These are phyloP conservation scores for Notocelia uddmanniana DNA, from an alignment of 2,888 invertebrate species.

Conservation along the genomic window DNA sequence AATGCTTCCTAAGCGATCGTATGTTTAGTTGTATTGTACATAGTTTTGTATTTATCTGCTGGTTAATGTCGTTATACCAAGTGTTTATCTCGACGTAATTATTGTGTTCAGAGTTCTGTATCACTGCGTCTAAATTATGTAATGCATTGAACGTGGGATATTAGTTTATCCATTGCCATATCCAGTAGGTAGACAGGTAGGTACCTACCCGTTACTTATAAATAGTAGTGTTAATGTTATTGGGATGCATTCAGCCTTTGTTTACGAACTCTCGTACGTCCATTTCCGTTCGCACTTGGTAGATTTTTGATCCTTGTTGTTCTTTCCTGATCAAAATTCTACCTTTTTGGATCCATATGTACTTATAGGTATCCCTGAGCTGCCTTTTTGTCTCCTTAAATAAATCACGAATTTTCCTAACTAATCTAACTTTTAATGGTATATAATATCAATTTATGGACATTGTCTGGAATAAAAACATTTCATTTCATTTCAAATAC, in stretches of 20 bases:
- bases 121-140: neutral
- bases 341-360: neutral
- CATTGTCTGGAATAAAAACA: too few relatives aligned
- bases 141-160: neutral
- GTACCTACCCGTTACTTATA: too few relatives aligned
- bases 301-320: neutral
- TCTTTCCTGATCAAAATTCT: constrained; percentile 5
- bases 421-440: too few relatives aligned
- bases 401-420: constrained; percentile 1
- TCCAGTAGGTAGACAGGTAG: too few relatives aligned
- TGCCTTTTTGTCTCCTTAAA: constrained; percentile 1
- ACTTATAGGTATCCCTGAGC: constrained; percentile 3
- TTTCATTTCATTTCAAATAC: too few relatives aligned
- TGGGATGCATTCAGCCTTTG: neutral
- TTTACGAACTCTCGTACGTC: neutral
- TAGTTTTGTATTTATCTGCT: constrained; percentile 5
- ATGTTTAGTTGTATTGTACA: constrained; percentile 1
- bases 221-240: neutral
- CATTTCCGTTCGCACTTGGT: neutral
- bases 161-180: too few relatives aligned
- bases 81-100: neutral
- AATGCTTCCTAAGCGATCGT: neutral
- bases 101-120: neutral
- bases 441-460: too few relatives aligned
- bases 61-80: constrained; percentile 1